A percentile compares a stretch with the other conserved stretches of the same genome.
Evolutionary conservation across 2,797 vertebrate species (phyloP).

Genomic region (Neosilurus mollespiculum): DNA sequence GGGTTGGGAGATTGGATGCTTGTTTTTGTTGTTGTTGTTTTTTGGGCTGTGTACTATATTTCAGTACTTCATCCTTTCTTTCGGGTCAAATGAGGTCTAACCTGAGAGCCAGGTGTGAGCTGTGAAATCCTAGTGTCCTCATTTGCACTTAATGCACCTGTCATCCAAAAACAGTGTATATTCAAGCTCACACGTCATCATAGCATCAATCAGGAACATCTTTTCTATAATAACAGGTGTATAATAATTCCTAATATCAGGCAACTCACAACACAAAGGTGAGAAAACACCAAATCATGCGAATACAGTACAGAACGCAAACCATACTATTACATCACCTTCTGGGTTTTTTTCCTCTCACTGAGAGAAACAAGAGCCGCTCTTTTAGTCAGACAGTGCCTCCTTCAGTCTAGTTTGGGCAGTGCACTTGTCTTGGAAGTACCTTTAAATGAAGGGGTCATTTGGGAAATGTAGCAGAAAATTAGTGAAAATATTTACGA

Average conservation of each 20-base stretch:
- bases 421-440: background rate
- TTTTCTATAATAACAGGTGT: background rate
- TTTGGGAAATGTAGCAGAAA: too few relatives aligned
- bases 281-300: background rate
- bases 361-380: background rate
- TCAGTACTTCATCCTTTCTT: background rate
- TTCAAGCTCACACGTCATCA: background rate
- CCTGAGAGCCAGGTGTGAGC: constrained; percentile 33
- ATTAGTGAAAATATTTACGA: too few relatives aligned
- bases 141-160: constrained; percentile 51
- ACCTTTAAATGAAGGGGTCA: too few relatives aligned
- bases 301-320: background rate
- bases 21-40: background rate
- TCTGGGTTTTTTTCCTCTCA: background rate
- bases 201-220: background rate
- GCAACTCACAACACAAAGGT: background rate
- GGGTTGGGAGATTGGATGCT: too few relatives aligned
- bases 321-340: background rate
- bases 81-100: constrained; percentile 32
- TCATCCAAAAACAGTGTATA: constrained; percentile 13
- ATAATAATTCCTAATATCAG: background rate
- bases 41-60: background rate
- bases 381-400: constrained; percentile 1
- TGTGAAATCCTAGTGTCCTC: constrained; percentile 38
- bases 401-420: constrained; percentile 3